Percentiles rank a stretch among this genome's conserved stretches.
Evolutionary conservation across 1,140 invertebrate species (phyloP).

Genomic region (Drosophila seguyi): DNA sequence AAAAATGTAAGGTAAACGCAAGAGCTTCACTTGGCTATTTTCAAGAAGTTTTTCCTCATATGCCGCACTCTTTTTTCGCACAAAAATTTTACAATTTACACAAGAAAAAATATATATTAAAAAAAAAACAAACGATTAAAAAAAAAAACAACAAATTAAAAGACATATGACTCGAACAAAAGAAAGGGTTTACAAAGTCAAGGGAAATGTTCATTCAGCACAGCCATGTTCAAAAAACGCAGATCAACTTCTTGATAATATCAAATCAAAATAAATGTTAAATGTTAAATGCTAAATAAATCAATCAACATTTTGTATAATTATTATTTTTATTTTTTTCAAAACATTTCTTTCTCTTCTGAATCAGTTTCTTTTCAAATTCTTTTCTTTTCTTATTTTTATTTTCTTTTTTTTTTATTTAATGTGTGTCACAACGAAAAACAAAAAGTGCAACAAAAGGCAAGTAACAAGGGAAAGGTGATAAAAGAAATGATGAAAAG

Average conservation of each 20-base stretch:
- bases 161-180: slow-evolving; percentile 44
- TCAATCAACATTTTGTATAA: slow-evolving; percentile 41
- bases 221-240: slow-evolving; percentile 94
- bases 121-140: slow-evolving; percentile 37
- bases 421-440: slow-evolving; percentile 51
- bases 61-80: slow-evolving; percentile 36
- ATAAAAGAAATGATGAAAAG: slow-evolving; percentile 20
- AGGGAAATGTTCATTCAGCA: slow-evolving; percentile 83
- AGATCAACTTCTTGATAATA: slow-evolving; percentile 93
- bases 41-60: slow-evolving; percentile 84
- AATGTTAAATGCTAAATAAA: slow-evolving; percentile 42
- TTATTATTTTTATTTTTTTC: slow-evolving; percentile 19
- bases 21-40: slow-evolving; percentile 63
- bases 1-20: slow-evolving; percentile 41
- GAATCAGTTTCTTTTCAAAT: slow-evolving; percentile 10
- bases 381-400: slow-evolving; percentile 3
- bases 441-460: slow-evolving; percentile 57
- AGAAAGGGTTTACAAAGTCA: slow-evolving; percentile 46
- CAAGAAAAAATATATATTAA: slow-evolving; percentile 52
- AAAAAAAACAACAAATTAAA: slow-evolving; percentile 74
- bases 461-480: slow-evolving; percentile 28
- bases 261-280: slow-evolving; percentile 62
- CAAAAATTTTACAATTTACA: slow-evolving; percentile 20
- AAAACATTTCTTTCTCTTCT: slow-evolving; percentile 18
- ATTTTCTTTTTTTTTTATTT: slow-evolving; percentile 3